Conservation (phyloP, 2,113 vertebrate genomes). For the Setophaga petechia region DNA sequence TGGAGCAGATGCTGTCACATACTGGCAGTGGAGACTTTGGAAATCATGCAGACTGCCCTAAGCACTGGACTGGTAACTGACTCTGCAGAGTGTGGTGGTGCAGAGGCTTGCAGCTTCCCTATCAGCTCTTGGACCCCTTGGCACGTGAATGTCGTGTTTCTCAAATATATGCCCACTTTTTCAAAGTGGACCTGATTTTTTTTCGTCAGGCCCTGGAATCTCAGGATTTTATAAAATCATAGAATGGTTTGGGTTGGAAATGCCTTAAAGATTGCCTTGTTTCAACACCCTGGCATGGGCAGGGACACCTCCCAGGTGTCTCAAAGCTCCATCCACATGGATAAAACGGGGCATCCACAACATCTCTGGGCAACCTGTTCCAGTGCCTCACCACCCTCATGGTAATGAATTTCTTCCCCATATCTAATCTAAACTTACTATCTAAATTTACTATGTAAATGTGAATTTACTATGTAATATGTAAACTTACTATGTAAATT, state of each 20-base stretch:
- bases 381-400: neutral
- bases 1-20: neutral
- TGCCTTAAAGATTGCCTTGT: neutral
- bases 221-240: neutral
- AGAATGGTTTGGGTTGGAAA: neutral
- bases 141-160: fast-evolving
- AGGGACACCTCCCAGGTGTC: neutral
- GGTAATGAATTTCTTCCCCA: neutral
- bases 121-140: neutral
- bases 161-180: neutral
- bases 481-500: neutral
- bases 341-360: neutral
- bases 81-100: neutral
- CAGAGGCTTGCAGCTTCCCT: neutral
- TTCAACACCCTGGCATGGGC: neutral
- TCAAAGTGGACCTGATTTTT: neutral
- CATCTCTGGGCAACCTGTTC: neutral
- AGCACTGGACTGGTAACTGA: neutral
- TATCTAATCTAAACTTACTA: neutral
- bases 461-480: neutral
- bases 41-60: neutral
- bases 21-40: neutral
- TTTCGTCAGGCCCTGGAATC: neutral
- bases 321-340: neutral
- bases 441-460: neutral